Base-by-base conservation (phyloP, 2,888 invertebrate species). In the Aspidiotus destructor region DNA sequence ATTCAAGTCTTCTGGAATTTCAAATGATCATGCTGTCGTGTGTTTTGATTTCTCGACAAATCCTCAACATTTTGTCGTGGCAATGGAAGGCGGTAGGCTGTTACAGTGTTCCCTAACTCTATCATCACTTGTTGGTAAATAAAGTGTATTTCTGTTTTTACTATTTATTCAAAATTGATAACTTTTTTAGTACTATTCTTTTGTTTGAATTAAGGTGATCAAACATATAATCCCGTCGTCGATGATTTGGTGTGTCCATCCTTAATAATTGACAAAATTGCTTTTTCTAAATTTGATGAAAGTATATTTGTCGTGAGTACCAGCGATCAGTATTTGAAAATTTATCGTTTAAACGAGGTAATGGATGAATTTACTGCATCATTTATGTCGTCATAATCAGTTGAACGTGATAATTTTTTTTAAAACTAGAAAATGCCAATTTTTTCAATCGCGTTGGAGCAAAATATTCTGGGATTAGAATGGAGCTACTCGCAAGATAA, bases 1-100 rank as follows among this genome's bases (percentile, higher is more conserved):
- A 28, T 67, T 67, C 41, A 58, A 67, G 10, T 57, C 57, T 15
- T 16, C 28, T 44, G 60, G 44, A 48, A 42, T 60, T 28, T 28
- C 16, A 17, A 44, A n/a, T 13, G 48, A 58, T 44, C 41, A 60
- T 60, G 67, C 44, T 40, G 41, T 67, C 44, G 42, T 40, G 11
- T 67, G 60, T 52, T 67, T 67, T 40, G 67, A 67, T 15, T 67
- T 67, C 16, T 67, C 67, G 16, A 41, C 58, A n/a, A 67, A 67
- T 16, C 28, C 58, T 28, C 48, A 67, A 9, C 58, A 67, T 40
- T 67, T 67, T 67, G 42, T 60, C 10, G 67, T 67, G 8, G 67
- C 67, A n/a, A 60, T 67, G n/a, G 57, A 67, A 42, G 58, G 67
- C n/a, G 58, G 58, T 44, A 60, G 58, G 41, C 40, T 67, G 15